These are phyloP conservation scores for Therioaphis trifolii DNA, from an alignment of 2,888 invertebrate genomes.

Conservation along the genomic window DNA sequence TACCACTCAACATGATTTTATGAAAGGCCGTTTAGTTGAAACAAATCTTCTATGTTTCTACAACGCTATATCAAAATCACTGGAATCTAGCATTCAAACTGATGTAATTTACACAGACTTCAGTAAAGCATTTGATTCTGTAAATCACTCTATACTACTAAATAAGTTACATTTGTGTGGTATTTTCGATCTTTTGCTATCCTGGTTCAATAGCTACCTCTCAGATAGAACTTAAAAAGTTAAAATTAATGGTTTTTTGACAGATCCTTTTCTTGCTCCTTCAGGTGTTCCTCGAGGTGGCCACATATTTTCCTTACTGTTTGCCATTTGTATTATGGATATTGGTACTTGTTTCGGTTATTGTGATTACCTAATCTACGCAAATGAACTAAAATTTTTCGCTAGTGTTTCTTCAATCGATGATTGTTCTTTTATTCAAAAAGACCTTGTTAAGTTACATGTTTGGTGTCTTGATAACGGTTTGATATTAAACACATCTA, in stretches of 20 bases:
- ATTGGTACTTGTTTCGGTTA: too few species aligned
- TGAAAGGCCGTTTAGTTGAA: conserved; percentile 11
- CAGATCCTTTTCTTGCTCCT: too few species aligned
- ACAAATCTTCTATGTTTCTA: neutral
- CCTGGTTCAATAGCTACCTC: neutral
- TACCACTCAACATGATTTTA: conserved; percentile 17
- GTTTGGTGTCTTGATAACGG: neutral
- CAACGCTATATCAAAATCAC: too few species aligned
- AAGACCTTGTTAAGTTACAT: neutral
- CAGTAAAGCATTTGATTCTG: too few species aligned
- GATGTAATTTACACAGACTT: too few species aligned
- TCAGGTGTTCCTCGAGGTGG: too few species aligned
- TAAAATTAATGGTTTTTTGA: too few species aligned
- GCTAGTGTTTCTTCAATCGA: neutral
- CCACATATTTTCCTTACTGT: too few species aligned
- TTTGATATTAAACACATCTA: neutral
- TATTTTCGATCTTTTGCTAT: neutral
- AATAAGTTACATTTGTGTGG: neutral
- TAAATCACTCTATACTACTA: neutral
- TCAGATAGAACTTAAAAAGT: too few species aligned
- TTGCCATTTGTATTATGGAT: too few species aligned
- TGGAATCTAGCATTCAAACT: too few species aligned
- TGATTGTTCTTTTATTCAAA: neutral
- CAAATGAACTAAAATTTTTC: neutral
- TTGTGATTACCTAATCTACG: too few species aligned